These are phyloP conservation scores for Mycalesis mineus DNA, from an alignment of 2,888 invertebrate genomes.

Conservation along the genomic window DNA sequence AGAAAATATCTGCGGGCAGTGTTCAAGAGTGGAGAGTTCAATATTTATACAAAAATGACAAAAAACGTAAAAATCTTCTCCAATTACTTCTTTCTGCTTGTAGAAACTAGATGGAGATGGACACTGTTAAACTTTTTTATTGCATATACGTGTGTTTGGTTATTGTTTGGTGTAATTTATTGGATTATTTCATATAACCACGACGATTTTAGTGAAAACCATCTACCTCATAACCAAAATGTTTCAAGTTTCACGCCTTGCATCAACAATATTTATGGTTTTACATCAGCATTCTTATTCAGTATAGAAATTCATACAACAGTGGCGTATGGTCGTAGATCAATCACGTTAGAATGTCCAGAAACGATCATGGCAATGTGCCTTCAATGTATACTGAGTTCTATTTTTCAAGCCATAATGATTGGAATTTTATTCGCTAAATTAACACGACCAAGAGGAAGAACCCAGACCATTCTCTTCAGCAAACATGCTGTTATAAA, in stretches of 20 bases:
- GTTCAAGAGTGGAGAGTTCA: conserved; percentile 92
- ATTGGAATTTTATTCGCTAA: conserved; percentile 96
- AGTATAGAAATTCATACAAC: conserved; percentile 98
- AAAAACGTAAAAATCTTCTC: conserved; percentile 81
- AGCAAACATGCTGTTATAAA: conserved; percentile 93
- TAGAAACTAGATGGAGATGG: conserved; percentile 95
- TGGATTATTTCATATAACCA: conserved; percentile 93
- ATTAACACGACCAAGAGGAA: conserved; percentile 94
- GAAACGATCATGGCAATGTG: conserved; percentile 96
- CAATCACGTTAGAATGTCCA: conserved; percentile 94
- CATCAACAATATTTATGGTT: conserved; percentile 89
- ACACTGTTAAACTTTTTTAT: conserved; percentile 90
- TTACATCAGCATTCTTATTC: conserved; percentile 95
- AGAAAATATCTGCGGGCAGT: conserved; percentile 78
- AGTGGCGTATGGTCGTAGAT: conserved; percentile 90
- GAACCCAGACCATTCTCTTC: conserved; percentile 95
- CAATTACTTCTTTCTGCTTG: conserved; percentile 88
- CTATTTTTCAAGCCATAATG: conserved; percentile 89
- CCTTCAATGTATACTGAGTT: conserved; percentile 95
- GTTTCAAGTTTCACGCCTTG: conserved; percentile 87
- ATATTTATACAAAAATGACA: conserved; percentile 82
- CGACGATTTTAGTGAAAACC: conserved; percentile 87
- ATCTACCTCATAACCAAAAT: conserved; percentile 77
- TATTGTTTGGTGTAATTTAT: conserved; percentile 92
- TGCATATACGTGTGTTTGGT: conserved; percentile 92